Percentiles rank a stretch among this genome's conserved stretches.
These are phyloP conservation scores for Protobothrops mucrosquamatus DNA, from an alignment of 2,113 vertebrate genomes.

Conservation along the genomic window DNA sequence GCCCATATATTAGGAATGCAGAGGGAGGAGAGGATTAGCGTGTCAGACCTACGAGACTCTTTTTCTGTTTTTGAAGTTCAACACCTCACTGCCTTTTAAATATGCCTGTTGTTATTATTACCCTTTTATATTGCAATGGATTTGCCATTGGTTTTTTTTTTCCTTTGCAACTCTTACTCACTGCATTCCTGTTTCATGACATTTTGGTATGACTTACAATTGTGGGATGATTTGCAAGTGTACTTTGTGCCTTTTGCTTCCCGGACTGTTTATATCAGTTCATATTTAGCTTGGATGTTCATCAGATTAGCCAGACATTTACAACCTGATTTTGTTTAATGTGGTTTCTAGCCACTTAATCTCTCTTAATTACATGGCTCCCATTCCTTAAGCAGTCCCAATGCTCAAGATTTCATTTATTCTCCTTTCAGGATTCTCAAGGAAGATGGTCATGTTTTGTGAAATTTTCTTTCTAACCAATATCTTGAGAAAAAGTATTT, in stretches of 20 bases:
- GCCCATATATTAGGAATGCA: background rate
- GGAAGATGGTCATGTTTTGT: background rate
- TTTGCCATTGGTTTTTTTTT: background rate
- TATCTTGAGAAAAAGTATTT: background rate
- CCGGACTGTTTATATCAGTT: background rate
- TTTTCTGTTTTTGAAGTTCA: background rate
- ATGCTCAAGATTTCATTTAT: background rate
- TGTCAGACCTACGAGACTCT: too few species aligned
- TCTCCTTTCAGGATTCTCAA: background rate
- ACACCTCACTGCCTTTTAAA: background rate
- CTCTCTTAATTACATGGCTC: background rate
- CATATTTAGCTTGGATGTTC: constrained; percentile 8
- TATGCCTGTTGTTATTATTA: background rate
- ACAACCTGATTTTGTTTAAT: constrained; percentile 4
- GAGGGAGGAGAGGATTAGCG: background rate
- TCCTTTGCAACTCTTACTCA: background rate
- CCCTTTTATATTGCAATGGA: background rate
- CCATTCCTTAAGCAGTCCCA: background rate
- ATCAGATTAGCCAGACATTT: background rate
- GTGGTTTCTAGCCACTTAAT: constrained; percentile 1
- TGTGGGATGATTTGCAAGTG: background rate
- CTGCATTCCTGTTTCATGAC: background rate
- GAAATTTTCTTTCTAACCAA: background rate
- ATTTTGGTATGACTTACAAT: background rate
- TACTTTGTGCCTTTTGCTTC: background rate